Percentiles rank a stretch among this genome's conserved stretches.
These are phyloP conservation scores for Diphyllodes magnificus DNA, from an alignment of 2,113 vertebrate species.

Conservation along the genomic window DNA sequence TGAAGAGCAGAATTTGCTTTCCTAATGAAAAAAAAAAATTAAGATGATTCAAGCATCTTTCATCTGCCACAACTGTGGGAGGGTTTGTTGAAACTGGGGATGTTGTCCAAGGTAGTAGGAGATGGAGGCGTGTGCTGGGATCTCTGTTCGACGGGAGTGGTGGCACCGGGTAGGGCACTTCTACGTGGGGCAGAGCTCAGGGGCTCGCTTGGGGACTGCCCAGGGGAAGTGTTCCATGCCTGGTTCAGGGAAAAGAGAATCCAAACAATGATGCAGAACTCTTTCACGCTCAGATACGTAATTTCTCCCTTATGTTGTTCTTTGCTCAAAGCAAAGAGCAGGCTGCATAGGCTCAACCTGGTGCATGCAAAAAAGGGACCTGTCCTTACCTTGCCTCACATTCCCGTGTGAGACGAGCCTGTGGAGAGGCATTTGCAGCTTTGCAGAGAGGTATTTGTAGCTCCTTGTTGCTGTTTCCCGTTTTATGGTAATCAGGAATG, in stretches of 20 bases:
- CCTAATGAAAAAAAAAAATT: neutral
- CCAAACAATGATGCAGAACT: neutral
- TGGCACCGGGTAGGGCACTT: neutral
- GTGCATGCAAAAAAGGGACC: neutral
- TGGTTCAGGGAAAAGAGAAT: neutral
- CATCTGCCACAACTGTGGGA: neutral
- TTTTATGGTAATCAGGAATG: neutral
- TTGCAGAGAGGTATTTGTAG: neutral
- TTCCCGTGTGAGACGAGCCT: fast-evolving
- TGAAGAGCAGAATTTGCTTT: neutral
- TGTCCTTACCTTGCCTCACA: neutral
- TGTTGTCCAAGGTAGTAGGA: neutral
- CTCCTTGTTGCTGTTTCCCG: neutral
- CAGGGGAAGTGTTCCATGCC: neutral
- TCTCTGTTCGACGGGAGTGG: neutral
- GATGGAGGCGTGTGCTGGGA: neutral
- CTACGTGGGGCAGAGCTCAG: neutral
- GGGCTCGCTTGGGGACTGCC: neutral
- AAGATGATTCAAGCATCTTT: conserved; percentile 6
- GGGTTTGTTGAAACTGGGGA: neutral
- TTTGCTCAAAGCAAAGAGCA: neutral
- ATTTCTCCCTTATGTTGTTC: neutral
- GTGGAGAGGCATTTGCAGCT: neutral
- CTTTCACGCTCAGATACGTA: neutral
- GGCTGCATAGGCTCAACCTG: neutral